Conservation (phyloP, 2,113 vertebrate species). For the Xiphophorus maculatus region DNA sequence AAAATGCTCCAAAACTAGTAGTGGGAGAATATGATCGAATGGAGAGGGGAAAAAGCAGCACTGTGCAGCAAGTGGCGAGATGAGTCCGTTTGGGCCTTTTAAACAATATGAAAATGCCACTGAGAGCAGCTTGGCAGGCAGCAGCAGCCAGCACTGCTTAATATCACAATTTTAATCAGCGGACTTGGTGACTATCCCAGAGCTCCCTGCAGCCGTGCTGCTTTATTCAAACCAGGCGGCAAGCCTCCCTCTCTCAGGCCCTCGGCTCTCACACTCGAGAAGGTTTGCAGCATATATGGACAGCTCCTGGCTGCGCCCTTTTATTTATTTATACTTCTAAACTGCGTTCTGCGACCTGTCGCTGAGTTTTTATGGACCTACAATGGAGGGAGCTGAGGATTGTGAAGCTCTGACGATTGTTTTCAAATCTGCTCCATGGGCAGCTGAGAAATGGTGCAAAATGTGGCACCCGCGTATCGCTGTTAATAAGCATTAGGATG, state of each 20-base stretch:
- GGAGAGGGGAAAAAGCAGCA: slow-evolving; percentile 35
- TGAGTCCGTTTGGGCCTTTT: slow-evolving; percentile 65
- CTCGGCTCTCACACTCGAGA: slow-evolving; percentile 44
- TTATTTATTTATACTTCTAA: slow-evolving; percentile 3
- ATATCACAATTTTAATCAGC: slow-evolving; percentile 77
- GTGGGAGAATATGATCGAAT: slow-evolving; percentile 52
- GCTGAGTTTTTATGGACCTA: slow-evolving; percentile 25
- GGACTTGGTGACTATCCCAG: slow-evolving; percentile 73
- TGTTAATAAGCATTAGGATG: slow-evolving; percentile 10
- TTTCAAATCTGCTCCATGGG: neutral
- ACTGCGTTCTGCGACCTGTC: slow-evolving; percentile 49
- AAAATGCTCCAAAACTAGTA: slow-evolving; percentile 39
- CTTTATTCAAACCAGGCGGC: slow-evolving; percentile 71
- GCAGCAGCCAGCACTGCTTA: slow-evolving; percentile 70
- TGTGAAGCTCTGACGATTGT: neutral
- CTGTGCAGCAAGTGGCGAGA: slow-evolving; percentile 53
- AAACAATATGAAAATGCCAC: slow-evolving; percentile 70
- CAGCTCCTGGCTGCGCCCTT: neutral
- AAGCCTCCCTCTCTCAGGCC: slow-evolving; percentile 65
- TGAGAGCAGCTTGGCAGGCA: slow-evolving; percentile 70
- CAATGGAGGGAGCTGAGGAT: neutral
- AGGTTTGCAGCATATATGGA: slow-evolving; percentile 34
- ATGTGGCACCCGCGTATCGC: neutral
- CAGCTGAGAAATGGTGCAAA: neutral
- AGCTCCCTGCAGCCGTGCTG: slow-evolving; percentile 60